Percentiles rank a stretch among this genome's conserved stretches.
phyloP scores from a whole-genome alignment of 2,113 vertebrate species.

The Neogobius melanostomus region DNA sequence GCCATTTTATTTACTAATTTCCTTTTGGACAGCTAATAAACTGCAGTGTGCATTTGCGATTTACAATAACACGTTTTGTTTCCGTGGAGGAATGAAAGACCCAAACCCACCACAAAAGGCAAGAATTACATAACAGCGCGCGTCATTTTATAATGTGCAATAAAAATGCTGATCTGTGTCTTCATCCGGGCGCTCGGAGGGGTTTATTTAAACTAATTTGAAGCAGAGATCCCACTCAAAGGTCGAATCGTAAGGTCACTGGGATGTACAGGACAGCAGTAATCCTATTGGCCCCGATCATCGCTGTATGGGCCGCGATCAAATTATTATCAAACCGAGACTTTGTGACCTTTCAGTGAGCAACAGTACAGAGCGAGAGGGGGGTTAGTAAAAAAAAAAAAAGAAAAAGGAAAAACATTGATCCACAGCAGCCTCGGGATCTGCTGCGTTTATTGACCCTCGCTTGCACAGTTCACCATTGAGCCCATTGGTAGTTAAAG shows the following conservation, averaged over 20 bases:
- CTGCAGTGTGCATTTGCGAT: too few relatives aligned
- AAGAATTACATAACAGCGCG: conserved; percentile 20
- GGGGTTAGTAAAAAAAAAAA: conserved; percentile 29
- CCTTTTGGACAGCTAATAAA: too few relatives aligned
- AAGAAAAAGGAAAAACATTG: conserved; percentile 41
- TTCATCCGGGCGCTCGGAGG: conserved; percentile 7
- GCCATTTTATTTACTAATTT: too few relatives aligned
- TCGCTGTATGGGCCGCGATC: conserved; percentile 35
- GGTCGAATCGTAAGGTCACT: conserved; percentile 36
- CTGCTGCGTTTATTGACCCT: conserved; percentile 62
- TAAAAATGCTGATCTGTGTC: conserved; percentile 28
- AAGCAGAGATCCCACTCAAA: conserved; percentile 13
- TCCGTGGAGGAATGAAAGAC: neutral
- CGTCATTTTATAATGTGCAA: conserved; percentile 13
- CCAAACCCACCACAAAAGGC: conserved; percentile 2
- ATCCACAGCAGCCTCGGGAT: conserved; percentile 20
- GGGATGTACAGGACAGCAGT: conserved; percentile 48
- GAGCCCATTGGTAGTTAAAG: conserved; percentile 53
- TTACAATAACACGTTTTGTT: too few relatives aligned
- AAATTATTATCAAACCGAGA: conserved; percentile 47
- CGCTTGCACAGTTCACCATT: conserved; percentile 61
- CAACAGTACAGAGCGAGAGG: conserved; percentile 27
- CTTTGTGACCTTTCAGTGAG: conserved; percentile 62
- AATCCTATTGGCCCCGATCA: conserved; percentile 52
- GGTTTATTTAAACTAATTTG: conserved; percentile 13